phyloP scores from a whole-genome alignment of 2,113 vertebrate species.

The Origma solitaria region DNA sequence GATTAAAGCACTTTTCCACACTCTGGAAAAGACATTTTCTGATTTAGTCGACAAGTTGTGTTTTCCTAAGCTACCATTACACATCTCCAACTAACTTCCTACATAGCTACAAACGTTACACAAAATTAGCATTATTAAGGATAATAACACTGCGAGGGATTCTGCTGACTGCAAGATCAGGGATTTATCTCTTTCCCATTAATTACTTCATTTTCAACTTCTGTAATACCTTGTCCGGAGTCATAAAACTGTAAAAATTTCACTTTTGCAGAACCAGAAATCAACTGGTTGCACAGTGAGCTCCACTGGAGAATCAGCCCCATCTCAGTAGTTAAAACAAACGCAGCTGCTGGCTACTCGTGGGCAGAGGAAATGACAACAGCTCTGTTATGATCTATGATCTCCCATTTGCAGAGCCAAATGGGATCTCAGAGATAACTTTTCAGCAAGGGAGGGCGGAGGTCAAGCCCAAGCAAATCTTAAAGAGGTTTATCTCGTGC shows the following conservation, averaged over 20 bases:
- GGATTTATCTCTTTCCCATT: background rate
- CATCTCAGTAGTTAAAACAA: slow-evolving; percentile 29
- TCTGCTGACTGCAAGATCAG: slow-evolving; percentile 7
- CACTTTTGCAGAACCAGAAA: slow-evolving; percentile 24
- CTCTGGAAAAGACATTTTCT: background rate
- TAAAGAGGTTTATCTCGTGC: background rate
- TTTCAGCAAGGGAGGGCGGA: background rate
- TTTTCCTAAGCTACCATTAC: background rate
- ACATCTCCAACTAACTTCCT: background rate
- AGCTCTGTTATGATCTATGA: background rate
- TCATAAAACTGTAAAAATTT: background rate
- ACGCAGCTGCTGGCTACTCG: slow-evolving; percentile 25
- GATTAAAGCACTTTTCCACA: background rate
- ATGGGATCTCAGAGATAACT: background rate
- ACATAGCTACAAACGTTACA: background rate
- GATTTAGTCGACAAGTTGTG: background rate
- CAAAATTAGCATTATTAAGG: slow-evolving; percentile 23
- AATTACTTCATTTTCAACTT: slow-evolving; percentile 16
- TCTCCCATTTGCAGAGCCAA: background rate
- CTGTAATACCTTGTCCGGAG: background rate
- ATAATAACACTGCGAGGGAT: background rate
- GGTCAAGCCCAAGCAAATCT: background rate
- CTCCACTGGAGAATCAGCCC: background rate
- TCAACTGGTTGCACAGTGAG: background rate
- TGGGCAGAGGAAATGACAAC: slow-evolving; percentile 21